Conservation (phyloP, 30 jellyfish, hydroid and myxozoan species). For the Pelagia noctiluca region DNA sequence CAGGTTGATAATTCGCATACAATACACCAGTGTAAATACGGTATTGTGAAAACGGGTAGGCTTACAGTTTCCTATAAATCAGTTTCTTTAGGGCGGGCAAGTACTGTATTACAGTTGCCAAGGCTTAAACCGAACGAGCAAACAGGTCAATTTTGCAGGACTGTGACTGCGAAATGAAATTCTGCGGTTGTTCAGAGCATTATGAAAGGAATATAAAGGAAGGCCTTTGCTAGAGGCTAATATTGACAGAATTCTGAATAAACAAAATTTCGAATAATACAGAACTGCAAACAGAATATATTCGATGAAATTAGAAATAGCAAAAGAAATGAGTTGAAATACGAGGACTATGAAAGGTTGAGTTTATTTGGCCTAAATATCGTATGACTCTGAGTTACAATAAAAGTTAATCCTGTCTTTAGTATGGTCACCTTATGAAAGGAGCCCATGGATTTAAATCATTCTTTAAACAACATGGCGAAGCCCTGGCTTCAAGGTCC, state of each 20-base stretch:
- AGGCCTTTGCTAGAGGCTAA: neutral
- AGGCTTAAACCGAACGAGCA: too few relatives aligned
- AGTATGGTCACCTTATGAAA: neutral
- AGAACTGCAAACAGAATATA: neutral
- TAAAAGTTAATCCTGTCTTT: neutral
- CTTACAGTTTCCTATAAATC: too few relatives aligned
- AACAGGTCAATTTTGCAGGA: too few relatives aligned
- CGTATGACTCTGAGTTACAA: neutral
- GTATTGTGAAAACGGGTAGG: too few relatives aligned
- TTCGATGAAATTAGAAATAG: neutral
- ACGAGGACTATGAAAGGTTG: neutral
- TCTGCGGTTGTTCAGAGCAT: neutral
- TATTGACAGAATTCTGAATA: neutral
- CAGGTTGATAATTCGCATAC: too few relatives aligned
- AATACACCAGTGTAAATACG: too few relatives aligned
- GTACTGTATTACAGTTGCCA: too few relatives aligned
- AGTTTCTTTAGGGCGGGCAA: too few relatives aligned
- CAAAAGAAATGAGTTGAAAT: neutral
- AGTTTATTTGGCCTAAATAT: neutral
- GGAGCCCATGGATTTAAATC: conserved; percentile 43
- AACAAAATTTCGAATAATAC: neutral
- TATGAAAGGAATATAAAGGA: neutral
- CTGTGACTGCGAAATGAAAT: conserved; percentile 5
- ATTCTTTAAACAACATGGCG: conserved; percentile 32
- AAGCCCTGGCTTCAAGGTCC: conserved; percentile 89